Percentiles rank a stretch among this genome's conserved stretches.
phyloP scores from a whole-genome alignment of 2,113 vertebrate genomes.

The Camelus bactrianus region DNA sequence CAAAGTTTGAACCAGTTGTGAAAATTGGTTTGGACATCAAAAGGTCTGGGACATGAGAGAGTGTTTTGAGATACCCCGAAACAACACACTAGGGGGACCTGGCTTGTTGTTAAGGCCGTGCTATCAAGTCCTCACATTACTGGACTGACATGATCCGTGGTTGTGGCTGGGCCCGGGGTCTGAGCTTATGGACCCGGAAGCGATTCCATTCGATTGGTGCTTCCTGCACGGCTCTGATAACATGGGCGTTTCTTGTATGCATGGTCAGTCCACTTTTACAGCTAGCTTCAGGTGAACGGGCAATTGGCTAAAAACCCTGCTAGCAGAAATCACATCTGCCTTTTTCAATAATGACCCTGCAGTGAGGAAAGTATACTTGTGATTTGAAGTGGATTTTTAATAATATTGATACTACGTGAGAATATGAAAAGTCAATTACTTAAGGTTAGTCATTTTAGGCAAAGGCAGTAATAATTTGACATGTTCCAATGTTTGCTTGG shows the following conservation, averaged over 20 bases:
- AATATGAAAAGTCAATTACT: not conserved
- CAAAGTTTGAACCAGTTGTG: not conserved
- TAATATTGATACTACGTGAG: not conserved
- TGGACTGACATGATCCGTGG: not conserved
- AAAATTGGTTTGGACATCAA: not conserved
- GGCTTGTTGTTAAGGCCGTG: not conserved
- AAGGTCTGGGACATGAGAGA: not conserved
- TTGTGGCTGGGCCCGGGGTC: not conserved
- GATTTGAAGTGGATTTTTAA: not conserved
- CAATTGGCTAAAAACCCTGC: not conserved
- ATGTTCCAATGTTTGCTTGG: not conserved
- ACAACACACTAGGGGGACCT: not conserved
- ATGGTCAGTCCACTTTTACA: not conserved
- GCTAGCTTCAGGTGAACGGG: not conserved
- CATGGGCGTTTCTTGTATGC: not conserved
- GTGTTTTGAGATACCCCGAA: not conserved
- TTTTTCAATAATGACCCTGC: not conserved
- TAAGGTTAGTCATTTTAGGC: not conserved
- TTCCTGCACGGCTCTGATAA: not conserved
- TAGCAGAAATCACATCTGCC: not conserved
- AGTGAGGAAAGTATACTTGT: not conserved
- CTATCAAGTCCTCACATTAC: not conserved
- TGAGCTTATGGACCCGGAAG: not conserved
- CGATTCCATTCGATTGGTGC: not conserved
- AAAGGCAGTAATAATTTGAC: not conserved